phyloP scores from a whole-genome alignment of 1,140 invertebrate species.

The Plectus sambesii region DNA sequence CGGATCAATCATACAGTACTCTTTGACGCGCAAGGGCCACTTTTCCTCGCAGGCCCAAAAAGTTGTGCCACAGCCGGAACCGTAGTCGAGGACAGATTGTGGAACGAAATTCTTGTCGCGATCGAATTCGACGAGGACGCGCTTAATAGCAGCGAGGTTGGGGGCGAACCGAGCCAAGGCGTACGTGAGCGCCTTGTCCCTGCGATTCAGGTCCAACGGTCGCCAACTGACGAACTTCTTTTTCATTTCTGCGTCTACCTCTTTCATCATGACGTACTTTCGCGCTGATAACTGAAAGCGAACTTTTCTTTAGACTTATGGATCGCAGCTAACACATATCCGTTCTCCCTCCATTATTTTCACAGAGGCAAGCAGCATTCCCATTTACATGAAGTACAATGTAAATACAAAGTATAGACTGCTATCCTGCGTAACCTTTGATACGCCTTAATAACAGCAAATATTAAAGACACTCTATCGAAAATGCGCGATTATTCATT shows the following conservation, averaged over 20 bases:
- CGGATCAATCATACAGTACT: constrained; percentile 24
- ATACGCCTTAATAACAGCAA: too few species aligned
- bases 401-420: too few species aligned
- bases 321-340: too few species aligned
- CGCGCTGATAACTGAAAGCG: constrained; percentile 11
- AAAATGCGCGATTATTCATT: too few species aligned
- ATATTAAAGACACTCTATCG: too few species aligned
- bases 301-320: too few species aligned
- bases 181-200: constrained; percentile 26
- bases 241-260: constrained; percentile 17
- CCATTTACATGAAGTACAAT: too few species aligned
- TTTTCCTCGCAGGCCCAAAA: constrained; percentile 33
- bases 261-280: not conserved
- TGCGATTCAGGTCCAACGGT: constrained; percentile 23
- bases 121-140: constrained; percentile 31
- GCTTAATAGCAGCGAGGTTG: constrained; percentile 28
- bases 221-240: constrained; percentile 34
- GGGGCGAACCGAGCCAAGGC: constrained; percentile 26
- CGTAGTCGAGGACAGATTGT: constrained; percentile 29
- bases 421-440: too few species aligned
- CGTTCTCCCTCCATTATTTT: too few species aligned
- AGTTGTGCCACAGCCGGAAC: constrained; percentile 25
- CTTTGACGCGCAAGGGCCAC: constrained; percentile 21
- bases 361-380: too few species aligned
- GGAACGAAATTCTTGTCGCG: constrained; percentile 26